Conservation (phyloP, 2,797 vertebrate genomes). For the Poecilia gillii region DNA sequence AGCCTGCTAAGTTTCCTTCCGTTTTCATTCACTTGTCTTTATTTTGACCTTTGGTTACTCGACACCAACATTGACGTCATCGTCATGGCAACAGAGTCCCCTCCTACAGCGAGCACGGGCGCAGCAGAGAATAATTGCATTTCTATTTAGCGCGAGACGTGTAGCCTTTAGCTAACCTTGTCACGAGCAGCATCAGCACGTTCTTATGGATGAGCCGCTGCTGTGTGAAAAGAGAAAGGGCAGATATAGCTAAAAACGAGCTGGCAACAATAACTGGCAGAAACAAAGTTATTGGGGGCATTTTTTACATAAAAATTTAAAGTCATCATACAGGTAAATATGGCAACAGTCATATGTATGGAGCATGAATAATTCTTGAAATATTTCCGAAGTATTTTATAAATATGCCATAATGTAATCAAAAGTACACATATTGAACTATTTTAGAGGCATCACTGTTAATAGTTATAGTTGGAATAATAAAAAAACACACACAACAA, state of each 20-base stretch:
- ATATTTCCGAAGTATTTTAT: neutral
- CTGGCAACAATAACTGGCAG: neutral
- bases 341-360: neutral
- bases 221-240: neutral
- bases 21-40: slow-evolving; percentile 82
- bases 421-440: neutral
- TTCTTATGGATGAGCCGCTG: neutral
- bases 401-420: neutral
- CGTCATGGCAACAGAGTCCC: slow-evolving; percentile 79
- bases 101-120: slow-evolving; percentile 55
- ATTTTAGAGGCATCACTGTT: neutral
- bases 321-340: neutral
- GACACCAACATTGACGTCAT: slow-evolving; percentile 85
- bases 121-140: slow-evolving; percentile 35
- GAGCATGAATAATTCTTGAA: neutral
- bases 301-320: neutral
- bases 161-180: neutral
- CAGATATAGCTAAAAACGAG: neutral
- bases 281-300: neutral
- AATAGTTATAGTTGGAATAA: neutral
- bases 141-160: slow-evolving; percentile 20
- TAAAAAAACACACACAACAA: too few species aligned
- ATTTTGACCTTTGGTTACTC: slow-evolving; percentile 85
- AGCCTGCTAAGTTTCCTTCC: slow-evolving; percentile 75
- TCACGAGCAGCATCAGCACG: neutral